A percentile compares a stretch with the other conserved stretches of the same genome.
These are phyloP conservation scores for Borostomias antarcticus DNA, from an alignment of 2,797 vertebrate species.

Conservation along the genomic window DNA sequence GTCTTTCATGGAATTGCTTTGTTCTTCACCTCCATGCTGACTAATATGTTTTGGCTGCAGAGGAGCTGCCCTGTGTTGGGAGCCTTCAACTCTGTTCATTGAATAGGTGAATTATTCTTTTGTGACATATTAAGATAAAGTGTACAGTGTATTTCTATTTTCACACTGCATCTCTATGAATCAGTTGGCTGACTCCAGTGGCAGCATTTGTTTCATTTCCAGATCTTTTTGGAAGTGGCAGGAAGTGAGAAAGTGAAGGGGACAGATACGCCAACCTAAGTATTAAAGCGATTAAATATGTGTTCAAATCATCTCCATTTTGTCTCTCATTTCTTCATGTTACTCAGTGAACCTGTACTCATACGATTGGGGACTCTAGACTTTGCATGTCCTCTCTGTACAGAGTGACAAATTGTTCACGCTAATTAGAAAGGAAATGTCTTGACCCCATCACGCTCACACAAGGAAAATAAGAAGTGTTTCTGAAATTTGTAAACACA, in stretches of 20 bases:
- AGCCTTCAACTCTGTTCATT: constrained; percentile 9
- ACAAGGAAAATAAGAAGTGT: constrained; percentile 17
- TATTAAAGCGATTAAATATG: too few relatives aligned
- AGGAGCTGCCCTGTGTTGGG: constrained; percentile 9
- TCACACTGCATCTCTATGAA: neutral
- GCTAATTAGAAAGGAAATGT: constrained; percentile 34
- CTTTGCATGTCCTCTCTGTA: too few relatives aligned
- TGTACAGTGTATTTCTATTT: constrained; percentile 30
- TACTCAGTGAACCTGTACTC: constrained; percentile 18
- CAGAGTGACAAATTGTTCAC: constrained; percentile 22
- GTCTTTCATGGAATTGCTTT: constrained; percentile 14
- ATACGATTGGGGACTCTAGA: too few relatives aligned
- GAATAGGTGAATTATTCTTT: constrained; percentile 17
- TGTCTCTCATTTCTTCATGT: constrained; percentile 1
- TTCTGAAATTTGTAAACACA: constrained; percentile 42
- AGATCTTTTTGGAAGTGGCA: neutral
- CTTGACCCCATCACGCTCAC: constrained; percentile 33
- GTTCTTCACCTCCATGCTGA: constrained; percentile 17
- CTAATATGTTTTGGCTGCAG: constrained; percentile 21
- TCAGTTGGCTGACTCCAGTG: constrained; percentile 33
- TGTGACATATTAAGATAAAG: constrained; percentile 21
- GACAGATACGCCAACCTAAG: too few relatives aligned
- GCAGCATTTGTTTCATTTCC: constrained; percentile 14
- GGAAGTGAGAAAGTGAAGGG: neutral
- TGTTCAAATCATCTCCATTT: too few relatives aligned